Base-by-base conservation (phyloP, 2,888 invertebrate genomes). In the Agrochola circellaris region DNA sequence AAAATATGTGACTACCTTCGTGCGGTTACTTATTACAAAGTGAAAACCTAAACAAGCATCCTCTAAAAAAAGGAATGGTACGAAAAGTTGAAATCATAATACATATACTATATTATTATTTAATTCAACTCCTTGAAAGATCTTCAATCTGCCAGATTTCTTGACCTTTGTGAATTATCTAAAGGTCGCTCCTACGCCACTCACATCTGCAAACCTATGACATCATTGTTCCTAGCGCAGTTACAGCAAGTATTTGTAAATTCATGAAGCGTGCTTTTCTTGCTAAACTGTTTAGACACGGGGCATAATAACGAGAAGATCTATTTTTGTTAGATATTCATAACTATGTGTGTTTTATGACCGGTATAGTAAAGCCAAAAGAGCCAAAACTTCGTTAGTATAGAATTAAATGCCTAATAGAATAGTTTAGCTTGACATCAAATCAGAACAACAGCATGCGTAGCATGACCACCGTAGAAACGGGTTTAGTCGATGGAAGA, bases 141-240 rank as follows among this genome's bases (percentile, higher is more conserved):
- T 66, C 13, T 48, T 42, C 1, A 38, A 51, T 51, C 45, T 9
- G 15, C 6, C 15, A 75, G 11, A 2, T 34, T n/a, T 64, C 42
- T 34, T 75, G 26, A 69, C 69, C 64, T 81, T 54, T 64, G 17
- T 15, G 48, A 58, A 62, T 34, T 51, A 61, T 2, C 17, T 51
- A 34, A 60, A 76, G 34, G 42, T 69, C 20, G 26, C 30, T 13
- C 17, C 42, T 26, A 51, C 56, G n/a, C 48, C 26, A 13, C 30
- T 71, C 2, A 64, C 45, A 64, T 78, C 34, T 62, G 58, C 54
- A 71, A 72, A 51, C 15, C 11, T 38, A 75, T 83, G 83, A 83
- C 80, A 70, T 82, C 83, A 81, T 68, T 68, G n/a, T 73, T n/a
- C 54, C 65, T 51, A 67, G 38, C 23, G 56, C 54, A 69, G 67